These are phyloP conservation scores for Atethmia centrago DNA, from an alignment of 2,888 invertebrate species.

Conservation along the genomic window DNA sequence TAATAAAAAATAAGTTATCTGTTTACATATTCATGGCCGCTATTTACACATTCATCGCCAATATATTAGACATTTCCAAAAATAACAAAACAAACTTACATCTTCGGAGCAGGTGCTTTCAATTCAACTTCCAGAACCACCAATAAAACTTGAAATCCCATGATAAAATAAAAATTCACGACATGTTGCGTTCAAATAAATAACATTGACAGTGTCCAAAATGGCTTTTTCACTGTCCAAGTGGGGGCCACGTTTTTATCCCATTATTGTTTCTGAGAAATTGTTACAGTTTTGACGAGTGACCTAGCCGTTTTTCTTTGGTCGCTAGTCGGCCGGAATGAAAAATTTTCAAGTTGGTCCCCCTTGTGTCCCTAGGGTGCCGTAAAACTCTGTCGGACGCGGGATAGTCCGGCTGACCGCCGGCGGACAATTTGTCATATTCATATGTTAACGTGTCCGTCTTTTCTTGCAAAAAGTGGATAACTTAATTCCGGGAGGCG, in stretches of 20 bases:
- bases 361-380: slow-evolving; percentile 86
- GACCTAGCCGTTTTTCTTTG: slow-evolving; percentile 89
- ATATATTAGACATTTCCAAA: slow-evolving; percentile 8
- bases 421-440: slow-evolving; percentile 90
- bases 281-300: slow-evolving; percentile 90
- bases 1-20: background rate
- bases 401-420: slow-evolving; percentile 84
- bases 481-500: slow-evolving; percentile 87
- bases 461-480: slow-evolving; percentile 90
- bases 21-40: background rate
- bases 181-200: slow-evolving; percentile 87
- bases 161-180: slow-evolving; percentile 88
- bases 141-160: slow-evolving; percentile 89
- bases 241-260: slow-evolving; percentile 81
- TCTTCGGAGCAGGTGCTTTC: slow-evolving; percentile 67
- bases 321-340: slow-evolving; percentile 85
- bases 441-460: slow-evolving; percentile 90
- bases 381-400: slow-evolving; percentile 88
- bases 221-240: slow-evolving; percentile 86
- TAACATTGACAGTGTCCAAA: slow-evolving; percentile 89
- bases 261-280: slow-evolving; percentile 91
- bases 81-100: slow-evolving; percentile 28
- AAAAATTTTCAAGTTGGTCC: slow-evolving; percentile 90
- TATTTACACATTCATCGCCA: background rate
- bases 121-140: slow-evolving; percentile 74